phyloP scores from a whole-genome alignment of 2,888 invertebrate species.

The Diarsia brunnea region DNA sequence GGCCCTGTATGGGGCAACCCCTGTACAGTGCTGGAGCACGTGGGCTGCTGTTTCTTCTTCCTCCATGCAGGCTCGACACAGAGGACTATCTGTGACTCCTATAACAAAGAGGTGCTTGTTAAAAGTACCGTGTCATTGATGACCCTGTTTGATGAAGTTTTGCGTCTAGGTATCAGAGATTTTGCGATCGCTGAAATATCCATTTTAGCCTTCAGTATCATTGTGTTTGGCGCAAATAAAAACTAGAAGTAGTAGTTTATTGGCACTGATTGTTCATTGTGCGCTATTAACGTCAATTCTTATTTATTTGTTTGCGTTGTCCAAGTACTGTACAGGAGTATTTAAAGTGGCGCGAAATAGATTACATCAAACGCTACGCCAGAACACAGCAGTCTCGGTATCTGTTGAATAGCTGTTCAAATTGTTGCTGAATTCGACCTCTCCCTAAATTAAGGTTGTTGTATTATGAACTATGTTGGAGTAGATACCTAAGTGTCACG shows the following conservation, averaged over 20 bases:
- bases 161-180: not conserved
- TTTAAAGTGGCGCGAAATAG: constrained; percentile 31
- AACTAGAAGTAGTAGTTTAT: constrained; percentile 31
- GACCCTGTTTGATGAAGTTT: not conserved
- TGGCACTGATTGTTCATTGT: constrained; percentile 58
- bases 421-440: constrained; percentile 30
- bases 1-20: too few species aligned
- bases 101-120: too few species aligned
- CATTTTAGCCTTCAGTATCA: constrained; percentile 13
- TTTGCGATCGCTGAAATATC: constrained; percentile 12
- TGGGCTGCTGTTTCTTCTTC: too few species aligned
- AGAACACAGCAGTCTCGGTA: constrained; percentile 10
- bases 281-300: constrained; percentile 41
- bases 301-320: constrained; percentile 55
- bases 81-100: too few species aligned
- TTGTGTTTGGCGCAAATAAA: constrained; percentile 12
- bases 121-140: too few species aligned
- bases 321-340: constrained; percentile 25
- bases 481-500: constrained; percentile 67
- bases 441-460: constrained; percentile 53
- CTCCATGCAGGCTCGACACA: too few species aligned
- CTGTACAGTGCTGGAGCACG: too few species aligned
- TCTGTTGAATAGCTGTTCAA: constrained; percentile 19
- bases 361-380: constrained; percentile 22
- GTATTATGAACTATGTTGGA: constrained; percentile 63